Conservation (phyloP, 2,113 vertebrate species). For the Diadophis punctatus region DNA sequence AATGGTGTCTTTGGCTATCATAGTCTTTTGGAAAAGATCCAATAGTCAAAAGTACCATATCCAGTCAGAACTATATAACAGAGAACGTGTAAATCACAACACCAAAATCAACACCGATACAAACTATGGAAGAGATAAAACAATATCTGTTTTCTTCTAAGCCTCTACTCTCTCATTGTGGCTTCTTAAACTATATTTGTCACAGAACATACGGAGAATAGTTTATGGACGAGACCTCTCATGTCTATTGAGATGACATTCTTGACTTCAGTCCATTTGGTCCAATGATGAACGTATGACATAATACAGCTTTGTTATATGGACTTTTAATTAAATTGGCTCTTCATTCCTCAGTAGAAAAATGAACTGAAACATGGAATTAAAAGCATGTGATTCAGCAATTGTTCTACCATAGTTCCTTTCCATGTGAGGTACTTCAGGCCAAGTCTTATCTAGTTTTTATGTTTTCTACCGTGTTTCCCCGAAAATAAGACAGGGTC, state of each 20-base stretch:
- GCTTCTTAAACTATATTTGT: background rate
- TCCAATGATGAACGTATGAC: slow-evolving; percentile 13
- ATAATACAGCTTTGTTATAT: background rate
- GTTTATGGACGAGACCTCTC: background rate
- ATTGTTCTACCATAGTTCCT: background rate
- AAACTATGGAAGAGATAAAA: background rate
- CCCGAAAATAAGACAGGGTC: no score
- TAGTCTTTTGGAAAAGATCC: background rate
- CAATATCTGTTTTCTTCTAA: background rate
- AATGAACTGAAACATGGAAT: slow-evolving; percentile 3
- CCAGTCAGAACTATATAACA: background rate
- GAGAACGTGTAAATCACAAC: background rate
- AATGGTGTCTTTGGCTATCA: background rate
- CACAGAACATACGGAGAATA: background rate
- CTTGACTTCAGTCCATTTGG: background rate
- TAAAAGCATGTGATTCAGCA: background rate
- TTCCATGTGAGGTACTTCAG: slow-evolving; percentile 1
- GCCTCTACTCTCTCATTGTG: background rate
- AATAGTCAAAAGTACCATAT: background rate
- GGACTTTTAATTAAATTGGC: background rate
- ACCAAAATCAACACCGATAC: background rate
- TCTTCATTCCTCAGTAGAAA: background rate
- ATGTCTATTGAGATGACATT: background rate
- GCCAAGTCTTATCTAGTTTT: slow-evolving; percentile 9
- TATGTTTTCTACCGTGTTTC: background rate